Percentiles rank a stretch among this genome's conserved stretches.
Conservation (phyloP, 2,888 invertebrate genomes). For the Diplolepis rosae region DNA sequence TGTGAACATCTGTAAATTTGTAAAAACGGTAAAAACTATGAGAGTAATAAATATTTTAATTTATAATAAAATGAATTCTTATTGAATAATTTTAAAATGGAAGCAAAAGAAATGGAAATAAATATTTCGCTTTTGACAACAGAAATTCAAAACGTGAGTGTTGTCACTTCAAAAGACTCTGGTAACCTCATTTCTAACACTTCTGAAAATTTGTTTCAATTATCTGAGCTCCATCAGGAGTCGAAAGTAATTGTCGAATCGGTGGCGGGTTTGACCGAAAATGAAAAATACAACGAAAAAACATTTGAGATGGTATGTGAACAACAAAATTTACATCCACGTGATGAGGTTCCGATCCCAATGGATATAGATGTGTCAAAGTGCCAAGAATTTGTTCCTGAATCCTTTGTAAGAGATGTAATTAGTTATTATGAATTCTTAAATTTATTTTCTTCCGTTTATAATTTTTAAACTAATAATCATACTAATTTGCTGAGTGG, state of each 20-base stretch:
- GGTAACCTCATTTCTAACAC: not conserved
- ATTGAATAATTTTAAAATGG: not conserved
- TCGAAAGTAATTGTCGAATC: not conserved
- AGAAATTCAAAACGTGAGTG: not conserved
- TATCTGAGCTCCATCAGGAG: not conserved
- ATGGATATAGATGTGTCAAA: conserved; percentile 4
- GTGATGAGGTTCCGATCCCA: not conserved
- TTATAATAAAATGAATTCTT: not conserved
- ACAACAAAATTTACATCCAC: not conserved
- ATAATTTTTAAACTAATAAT: not conserved
- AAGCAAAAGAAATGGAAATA: not conserved
- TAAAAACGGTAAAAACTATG: not conserved
- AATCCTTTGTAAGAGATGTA: not conserved
- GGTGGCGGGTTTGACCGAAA: not conserved
- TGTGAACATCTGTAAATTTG: not conserved
- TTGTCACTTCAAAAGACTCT: not conserved
- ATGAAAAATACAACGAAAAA: not conserved
- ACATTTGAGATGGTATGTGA: not conserved
- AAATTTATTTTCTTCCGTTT: not conserved
- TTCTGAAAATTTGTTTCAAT: not conserved
- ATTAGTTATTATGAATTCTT: not conserved
- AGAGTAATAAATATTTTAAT: not conserved
- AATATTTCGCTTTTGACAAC: not conserved
- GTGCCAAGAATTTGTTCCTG: not conserved
- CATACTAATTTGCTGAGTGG: no score